Evolutionary conservation across 2,113 vertebrate species (phyloP).

Genomic region (Aspiorhynchus laticeps): DNA sequence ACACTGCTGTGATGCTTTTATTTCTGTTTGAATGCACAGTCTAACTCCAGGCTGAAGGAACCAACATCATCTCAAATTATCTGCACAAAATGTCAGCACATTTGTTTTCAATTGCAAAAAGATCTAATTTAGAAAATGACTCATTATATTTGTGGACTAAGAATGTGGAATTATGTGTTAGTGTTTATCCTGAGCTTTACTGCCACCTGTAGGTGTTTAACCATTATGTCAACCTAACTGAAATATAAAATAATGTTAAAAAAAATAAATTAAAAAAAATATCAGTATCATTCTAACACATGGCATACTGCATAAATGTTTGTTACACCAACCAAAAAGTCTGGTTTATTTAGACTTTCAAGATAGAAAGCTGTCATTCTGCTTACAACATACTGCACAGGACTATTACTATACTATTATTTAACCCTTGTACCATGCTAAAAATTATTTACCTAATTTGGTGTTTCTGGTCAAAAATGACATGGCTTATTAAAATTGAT

Average conservation of each 20-base stretch:
- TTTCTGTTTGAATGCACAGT: neutral
- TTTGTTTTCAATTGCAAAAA: neutral
- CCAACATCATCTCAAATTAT: neutral
- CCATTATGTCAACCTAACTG: neutral
- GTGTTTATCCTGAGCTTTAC: constrained; percentile 15
- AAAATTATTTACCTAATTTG: no score
- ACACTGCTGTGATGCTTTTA: neutral
- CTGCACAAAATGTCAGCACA: constrained; percentile 2
- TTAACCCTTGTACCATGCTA: no score
- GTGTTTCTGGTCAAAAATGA: no score
- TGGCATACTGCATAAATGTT: no score
- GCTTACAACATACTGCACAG: no score
- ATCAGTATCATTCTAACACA: no score
- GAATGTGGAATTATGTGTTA: neutral
- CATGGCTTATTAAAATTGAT: no score
- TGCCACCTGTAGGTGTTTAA: constrained; percentile 22
- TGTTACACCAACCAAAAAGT: no score
- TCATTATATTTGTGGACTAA: neutral
- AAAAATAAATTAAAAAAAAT: no score
- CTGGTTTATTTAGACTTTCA: no score
- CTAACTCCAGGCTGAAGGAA: neutral
- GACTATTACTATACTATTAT: no score
- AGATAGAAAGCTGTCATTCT: no score
- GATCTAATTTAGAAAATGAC: neutral
- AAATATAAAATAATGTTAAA: neutral